Evolutionary conservation across 1,140 invertebrate genomes (phyloP).

Genomic region (Trachymyrmex septentrionalis): DNA sequence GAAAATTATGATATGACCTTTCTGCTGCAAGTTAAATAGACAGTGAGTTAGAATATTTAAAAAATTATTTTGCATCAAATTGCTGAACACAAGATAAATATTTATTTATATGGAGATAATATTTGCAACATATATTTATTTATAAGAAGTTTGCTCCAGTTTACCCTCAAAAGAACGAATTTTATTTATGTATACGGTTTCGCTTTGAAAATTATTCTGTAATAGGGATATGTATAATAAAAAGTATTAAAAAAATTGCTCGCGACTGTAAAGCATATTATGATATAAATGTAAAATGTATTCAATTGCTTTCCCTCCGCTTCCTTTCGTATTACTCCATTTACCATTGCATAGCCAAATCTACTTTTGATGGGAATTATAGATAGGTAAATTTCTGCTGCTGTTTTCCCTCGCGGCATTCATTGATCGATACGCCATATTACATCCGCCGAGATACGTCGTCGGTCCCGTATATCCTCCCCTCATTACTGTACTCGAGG

Average conservation of each 20-base stretch:
- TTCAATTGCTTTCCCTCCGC: not conserved
- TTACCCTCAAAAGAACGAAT: not conserved
- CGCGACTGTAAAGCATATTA: not conserved
- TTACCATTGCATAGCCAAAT: not conserved
- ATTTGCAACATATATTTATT: conserved; percentile 13
- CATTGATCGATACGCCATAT: conserved; percentile 67
- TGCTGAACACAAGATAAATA: not conserved
- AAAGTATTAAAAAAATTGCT: not conserved
- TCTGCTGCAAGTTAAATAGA: not conserved
- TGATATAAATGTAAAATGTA: conserved; percentile 6
- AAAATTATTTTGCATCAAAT: conserved; percentile 17
- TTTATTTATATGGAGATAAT: not conserved
- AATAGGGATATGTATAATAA: not conserved
- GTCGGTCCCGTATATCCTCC: conserved; percentile 33
- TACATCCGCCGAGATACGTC: conserved; percentile 47
- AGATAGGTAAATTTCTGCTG: conserved; percentile 3
- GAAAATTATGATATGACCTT: conserved; percentile 29
- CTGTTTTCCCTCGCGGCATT: conserved; percentile 26
- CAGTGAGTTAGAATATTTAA: not conserved
- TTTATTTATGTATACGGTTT: not conserved
- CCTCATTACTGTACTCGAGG: conserved; percentile 31
- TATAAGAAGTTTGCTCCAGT: conserved; percentile 4
- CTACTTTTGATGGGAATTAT: conserved; percentile 31
- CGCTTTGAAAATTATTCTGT: not conserved
- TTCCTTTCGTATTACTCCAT: not conserved